phyloP scores from a whole-genome alignment of 2,888 invertebrate genomes.

The Latrodectus hesperus region DNA sequence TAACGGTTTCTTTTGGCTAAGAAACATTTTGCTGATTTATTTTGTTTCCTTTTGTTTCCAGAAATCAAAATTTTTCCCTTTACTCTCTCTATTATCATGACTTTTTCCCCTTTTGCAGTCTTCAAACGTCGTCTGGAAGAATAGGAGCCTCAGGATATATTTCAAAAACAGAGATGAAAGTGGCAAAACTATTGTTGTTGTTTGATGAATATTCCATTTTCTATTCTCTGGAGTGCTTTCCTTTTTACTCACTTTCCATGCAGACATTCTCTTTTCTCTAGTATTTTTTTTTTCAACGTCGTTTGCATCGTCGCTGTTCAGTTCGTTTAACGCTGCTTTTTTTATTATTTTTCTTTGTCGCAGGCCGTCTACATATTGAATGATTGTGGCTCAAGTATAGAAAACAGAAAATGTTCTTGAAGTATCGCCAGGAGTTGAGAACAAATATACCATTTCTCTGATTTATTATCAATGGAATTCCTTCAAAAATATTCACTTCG shows the following conservation, averaged over 20 bases:
- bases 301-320: constrained; percentile 7
- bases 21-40: constrained; percentile 54
- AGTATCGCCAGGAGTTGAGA: too few species aligned
- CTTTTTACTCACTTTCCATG: constrained; percentile 15
- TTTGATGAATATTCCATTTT: constrained; percentile 65
- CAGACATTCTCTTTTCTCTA: background rate
- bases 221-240: constrained; percentile 58
- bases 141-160: constrained; percentile 28
- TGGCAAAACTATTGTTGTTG: constrained; percentile 59
- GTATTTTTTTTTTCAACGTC: constrained; percentile 2
- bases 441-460: too few species aligned
- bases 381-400: background rate
- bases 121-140: constrained; percentile 13
- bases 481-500: too few species aligned
- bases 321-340: constrained; percentile 6
- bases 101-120: background rate
- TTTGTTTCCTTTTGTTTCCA: constrained; percentile 44
- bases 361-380: constrained; percentile 40
- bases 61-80: constrained; percentile 15
- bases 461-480: too few species aligned
- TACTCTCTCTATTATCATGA: constrained; percentile 19
- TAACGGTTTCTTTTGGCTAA: constrained; percentile 8
- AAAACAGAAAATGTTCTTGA: too few species aligned
- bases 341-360: background rate
- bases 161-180: constrained; percentile 44